Base-by-base conservation (phyloP, 2,797 vertebrate genomes). In the Botia kubotai region DNA sequence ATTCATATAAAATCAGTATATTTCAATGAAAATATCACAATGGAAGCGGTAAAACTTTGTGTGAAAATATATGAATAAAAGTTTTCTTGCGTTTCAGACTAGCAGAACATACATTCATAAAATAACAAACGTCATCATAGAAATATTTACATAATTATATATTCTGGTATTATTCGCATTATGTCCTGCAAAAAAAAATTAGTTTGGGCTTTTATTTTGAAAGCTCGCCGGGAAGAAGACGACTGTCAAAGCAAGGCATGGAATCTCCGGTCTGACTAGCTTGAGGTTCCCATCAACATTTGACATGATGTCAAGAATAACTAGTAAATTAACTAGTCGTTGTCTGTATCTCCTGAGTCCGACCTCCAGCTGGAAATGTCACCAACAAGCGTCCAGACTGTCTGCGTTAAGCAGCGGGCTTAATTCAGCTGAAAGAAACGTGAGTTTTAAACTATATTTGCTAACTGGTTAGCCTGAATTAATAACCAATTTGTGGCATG, bases 231-330 rank as follows among this genome's bases (percentile, higher is more conserved):
- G 53, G 26, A 0, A 13, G 2, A 14, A 29, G 72, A 11, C 6
- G 7, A 4, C 26, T 8, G 57, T 53, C 46, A n/a, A 29, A 50
- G 57, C 65, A 43, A 0, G 16, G 43, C 36, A 29, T 29, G 19
- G 3, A 0, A 0, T 23, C 19, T 21, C 11, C 12, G 4, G 16
- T 29, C 26, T 57, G 50, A 17, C 58, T 36, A 71, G 68, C 23
- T 10, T n/a, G 21, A 12, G 2, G 55, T 13, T 21, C 7, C 8
- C 5, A 10, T 62, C 13, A 11, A 67, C 66, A 16, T 63, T 1
- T 57, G 26, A 14, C 43, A 39, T 33, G 29, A 88, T 89, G 88
- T 84, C 79, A n/a, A 72, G 80, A 39, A 84, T 87, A 80, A 26
- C 23, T 46, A 68, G 2, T 16, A 82, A 75, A 77, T 33, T 26